Conservation (phyloP, 2,797 vertebrate species). For the Chaenodraco wilsoni region DNA sequence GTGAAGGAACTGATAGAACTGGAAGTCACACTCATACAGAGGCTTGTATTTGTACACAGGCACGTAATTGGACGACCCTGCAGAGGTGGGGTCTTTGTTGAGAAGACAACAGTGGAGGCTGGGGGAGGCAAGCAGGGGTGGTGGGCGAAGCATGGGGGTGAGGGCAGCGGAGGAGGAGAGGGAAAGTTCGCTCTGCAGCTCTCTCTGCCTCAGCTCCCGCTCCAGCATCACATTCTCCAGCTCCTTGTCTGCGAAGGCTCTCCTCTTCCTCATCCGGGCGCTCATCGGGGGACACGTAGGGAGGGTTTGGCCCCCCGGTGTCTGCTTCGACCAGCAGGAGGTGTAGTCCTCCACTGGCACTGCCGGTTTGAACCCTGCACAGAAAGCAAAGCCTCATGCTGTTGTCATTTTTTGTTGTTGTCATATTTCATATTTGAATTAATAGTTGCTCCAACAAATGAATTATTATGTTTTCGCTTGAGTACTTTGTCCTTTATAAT, state of each 20-base stretch:
- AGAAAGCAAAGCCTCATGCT: constrained; percentile 21
- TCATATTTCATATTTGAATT: constrained; percentile 12
- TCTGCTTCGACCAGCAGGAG: constrained; percentile 69
- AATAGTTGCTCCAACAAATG: constrained; percentile 22
- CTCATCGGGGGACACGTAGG: constrained; percentile 72
- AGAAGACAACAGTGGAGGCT: constrained; percentile 68
- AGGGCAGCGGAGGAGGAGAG: constrained; percentile 43
- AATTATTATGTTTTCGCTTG: constrained; percentile 38
- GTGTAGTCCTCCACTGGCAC: constrained; percentile 54
- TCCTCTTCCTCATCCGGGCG: constrained; percentile 81
- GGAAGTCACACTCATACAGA: constrained; percentile 76
- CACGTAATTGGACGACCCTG: constrained; percentile 56
- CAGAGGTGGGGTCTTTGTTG: constrained; percentile 57
- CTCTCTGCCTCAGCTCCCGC: constrained; percentile 77
- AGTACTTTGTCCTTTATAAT: constrained; percentile 40
- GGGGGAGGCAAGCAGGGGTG: constrained; percentile 59
- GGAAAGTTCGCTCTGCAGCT: constrained; percentile 68
- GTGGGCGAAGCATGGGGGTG: constrained; percentile 62
- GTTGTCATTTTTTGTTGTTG: constrained; percentile 17
- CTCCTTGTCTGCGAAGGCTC: constrained; percentile 84
- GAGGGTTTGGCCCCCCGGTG: constrained; percentile 30
- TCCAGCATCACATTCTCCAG: constrained; percentile 84
- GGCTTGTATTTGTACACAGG: constrained; percentile 76
- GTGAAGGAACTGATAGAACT: constrained; percentile 70
- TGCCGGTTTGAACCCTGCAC: constrained; percentile 68